Conservation (phyloP, 92 coral and sea anemone species). For the Pocillopora meandrina region DNA sequence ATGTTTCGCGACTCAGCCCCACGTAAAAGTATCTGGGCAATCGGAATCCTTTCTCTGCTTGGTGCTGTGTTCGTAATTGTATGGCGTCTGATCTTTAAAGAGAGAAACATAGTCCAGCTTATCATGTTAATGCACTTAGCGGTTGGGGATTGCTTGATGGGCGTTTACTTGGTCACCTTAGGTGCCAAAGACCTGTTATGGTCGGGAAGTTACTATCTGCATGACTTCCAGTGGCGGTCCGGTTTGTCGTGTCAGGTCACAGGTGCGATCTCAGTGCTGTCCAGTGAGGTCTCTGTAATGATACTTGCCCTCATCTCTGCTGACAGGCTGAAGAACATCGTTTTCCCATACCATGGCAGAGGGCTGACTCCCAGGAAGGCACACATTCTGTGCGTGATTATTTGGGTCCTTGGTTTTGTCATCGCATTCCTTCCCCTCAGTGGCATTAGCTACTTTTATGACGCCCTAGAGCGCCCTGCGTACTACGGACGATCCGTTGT, state of each 20-base stretch:
- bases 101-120: background rate
- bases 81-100: background rate
- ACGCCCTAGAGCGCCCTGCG: background rate
- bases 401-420: background rate
- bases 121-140: constrained; percentile 12
- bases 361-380: background rate
- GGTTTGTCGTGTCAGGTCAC: background rate
- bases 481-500: background rate
- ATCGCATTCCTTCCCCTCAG: background rate
- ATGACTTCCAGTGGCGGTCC: background rate
- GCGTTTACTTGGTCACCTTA: background rate
- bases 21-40: background rate
- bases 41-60: background rate
- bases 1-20: background rate
- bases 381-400: background rate
- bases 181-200: background rate
- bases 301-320: background rate
- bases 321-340: background rate
- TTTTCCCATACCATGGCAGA: background rate
- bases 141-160: constrained; percentile 4
- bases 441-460: background rate
- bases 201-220: background rate
- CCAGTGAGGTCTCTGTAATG: constrained; percentile 1
- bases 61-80: background rate
- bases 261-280: background rate